Conservation (phyloP, 2,797 vertebrate genomes). For the Sebastes jordani region DNA sequence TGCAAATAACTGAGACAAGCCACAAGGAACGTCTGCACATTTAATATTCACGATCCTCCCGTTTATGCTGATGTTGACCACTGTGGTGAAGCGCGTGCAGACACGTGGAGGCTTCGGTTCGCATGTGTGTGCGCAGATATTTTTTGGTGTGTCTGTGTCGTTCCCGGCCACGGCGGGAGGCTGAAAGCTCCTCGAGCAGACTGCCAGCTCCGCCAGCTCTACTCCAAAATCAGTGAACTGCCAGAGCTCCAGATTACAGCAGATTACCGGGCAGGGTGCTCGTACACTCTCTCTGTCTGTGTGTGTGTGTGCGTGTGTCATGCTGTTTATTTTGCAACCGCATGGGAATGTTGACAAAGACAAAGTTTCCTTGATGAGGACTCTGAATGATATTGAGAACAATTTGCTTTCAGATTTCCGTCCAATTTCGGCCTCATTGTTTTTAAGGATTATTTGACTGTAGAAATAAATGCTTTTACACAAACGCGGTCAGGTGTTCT, state of each 20-base stretch:
- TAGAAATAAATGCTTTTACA: background rate
- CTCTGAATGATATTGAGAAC: background rate
- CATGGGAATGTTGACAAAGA: constrained; percentile 29
- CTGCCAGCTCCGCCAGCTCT: constrained; percentile 50
- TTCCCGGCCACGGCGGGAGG: constrained; percentile 37
- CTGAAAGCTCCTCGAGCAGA: constrained; percentile 59
- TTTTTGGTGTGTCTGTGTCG: constrained; percentile 15
- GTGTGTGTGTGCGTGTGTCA: constrained; percentile 9
- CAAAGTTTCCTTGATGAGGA: background rate
- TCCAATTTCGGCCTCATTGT: background rate
- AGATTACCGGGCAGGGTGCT: constrained; percentile 73
- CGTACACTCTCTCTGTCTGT: constrained; percentile 41
- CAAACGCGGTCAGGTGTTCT: background rate
- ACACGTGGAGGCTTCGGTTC: constrained; percentile 9
- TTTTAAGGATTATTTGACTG: background rate
- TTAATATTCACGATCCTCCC: constrained; percentile 37
- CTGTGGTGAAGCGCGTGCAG: background rate
- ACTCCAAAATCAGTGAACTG: constrained; percentile 65
- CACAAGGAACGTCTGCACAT: constrained; percentile 14
- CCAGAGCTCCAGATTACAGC: constrained; percentile 76
- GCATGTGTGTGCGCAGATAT: constrained; percentile 37
- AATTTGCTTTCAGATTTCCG: background rate
- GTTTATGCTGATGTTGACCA: constrained; percentile 36
- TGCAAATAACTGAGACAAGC: constrained; percentile 39
- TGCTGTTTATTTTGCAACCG: constrained; percentile 28